phyloP scores from a whole-genome alignment of 2,797 vertebrate genomes.

The Glossophaga mutica region DNA sequence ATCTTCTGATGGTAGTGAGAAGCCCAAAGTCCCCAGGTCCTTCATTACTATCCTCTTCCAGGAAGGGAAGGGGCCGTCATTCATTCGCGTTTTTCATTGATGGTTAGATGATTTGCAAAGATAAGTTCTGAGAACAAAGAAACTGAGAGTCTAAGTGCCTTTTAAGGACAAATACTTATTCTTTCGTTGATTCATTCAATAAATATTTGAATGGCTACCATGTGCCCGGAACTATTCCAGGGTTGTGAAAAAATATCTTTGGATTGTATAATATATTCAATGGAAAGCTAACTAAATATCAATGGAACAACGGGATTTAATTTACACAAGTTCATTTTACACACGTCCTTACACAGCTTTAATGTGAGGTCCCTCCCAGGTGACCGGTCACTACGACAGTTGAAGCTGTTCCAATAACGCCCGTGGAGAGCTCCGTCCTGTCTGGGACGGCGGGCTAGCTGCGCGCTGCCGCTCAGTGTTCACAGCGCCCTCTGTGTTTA shows the following conservation, averaged over 20 bases:
- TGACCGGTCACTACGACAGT: background rate
- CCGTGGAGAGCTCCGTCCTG: background rate
- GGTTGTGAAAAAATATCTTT: background rate
- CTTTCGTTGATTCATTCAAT: background rate
- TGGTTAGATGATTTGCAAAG: background rate
- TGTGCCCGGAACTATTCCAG: background rate
- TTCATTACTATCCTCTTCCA: background rate
- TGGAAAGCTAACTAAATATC: background rate
- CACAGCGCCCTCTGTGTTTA: background rate
- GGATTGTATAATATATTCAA: background rate
- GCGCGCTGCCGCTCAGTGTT: background rate
- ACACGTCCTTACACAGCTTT: background rate
- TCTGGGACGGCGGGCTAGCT: background rate
- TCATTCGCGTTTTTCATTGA: background rate
- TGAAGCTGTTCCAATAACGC: background rate
- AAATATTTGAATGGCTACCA: slow-evolving; percentile 17
- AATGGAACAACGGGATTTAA: background rate
- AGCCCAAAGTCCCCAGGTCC: background rate
- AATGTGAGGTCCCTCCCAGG: background rate
- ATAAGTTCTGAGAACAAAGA: slow-evolving; percentile 4
- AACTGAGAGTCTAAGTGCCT: background rate
- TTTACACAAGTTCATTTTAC: background rate
- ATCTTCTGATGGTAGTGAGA: background rate
- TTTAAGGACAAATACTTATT: slow-evolving; percentile 12
- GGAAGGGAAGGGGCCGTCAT: background rate